A percentile compares a stretch with the other conserved stretches of the same genome.
Evolutionary conservation across 1,140 invertebrate species (phyloP).

Genomic region (Aleiodes sp.): DNA sequence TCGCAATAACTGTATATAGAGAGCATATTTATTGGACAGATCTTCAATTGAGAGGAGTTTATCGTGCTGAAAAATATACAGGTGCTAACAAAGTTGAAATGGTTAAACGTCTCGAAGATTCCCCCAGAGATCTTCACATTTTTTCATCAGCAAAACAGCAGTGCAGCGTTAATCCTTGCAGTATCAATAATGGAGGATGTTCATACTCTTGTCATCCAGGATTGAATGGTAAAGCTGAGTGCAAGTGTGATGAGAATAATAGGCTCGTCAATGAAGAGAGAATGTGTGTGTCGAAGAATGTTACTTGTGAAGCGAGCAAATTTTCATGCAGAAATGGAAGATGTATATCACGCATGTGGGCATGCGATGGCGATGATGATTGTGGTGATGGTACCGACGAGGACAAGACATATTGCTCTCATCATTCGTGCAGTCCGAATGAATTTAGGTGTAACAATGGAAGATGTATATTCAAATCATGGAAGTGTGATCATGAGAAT

Average conservation of each 20-base stretch:
- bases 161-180: conserved; percentile 87
- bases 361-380: conserved; percentile 95
- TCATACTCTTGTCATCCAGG: conserved; percentile 93
- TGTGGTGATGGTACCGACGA: conserved; percentile 96
- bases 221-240: conserved; percentile 83
- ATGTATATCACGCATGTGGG: conserved; percentile 95
- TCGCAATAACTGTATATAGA: conserved; percentile 91
- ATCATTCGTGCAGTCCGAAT: conserved; percentile 90
- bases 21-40: conserved; percentile 99
- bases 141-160: conserved; percentile 83
- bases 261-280: conserved; percentile 91
- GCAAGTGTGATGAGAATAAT: conserved; percentile 84
- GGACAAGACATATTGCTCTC: conserved; percentile 90
- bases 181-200: conserved; percentile 94
- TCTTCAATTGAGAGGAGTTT: conserved; percentile 91
- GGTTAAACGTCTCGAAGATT: conserved; percentile 90
- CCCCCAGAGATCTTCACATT: conserved; percentile 90
- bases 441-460: conserved; percentile 96
- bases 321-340: conserved; percentile 95
- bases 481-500: conserved; percentile 95
- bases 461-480: conserved; percentile 93
- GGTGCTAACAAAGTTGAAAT: conserved; percentile 94
- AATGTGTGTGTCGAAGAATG: conserved; percentile 89
- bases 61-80: conserved; percentile 96
- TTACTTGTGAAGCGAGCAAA: conserved; percentile 88